Percentiles rank a stretch among this genome's conserved stretches.
phyloP scores from a whole-genome alignment of 2,797 vertebrate genomes.

The Meriones psammophilus region DNA sequence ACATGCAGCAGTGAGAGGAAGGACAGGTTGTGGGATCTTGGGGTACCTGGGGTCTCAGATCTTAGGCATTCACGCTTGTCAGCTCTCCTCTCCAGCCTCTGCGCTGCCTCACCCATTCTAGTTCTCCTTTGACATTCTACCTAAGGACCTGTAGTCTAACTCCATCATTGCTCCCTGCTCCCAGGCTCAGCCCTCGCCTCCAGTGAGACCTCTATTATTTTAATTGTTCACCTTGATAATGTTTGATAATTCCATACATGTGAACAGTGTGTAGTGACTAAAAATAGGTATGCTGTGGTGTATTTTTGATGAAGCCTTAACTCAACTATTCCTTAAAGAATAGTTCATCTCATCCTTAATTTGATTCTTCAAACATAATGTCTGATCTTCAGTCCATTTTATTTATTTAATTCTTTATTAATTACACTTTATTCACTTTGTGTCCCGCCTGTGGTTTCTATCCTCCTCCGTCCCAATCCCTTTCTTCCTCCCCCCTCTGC shows the following conservation, averaged over 20 bases:
- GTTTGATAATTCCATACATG: background rate
- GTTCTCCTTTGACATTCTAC: background rate
- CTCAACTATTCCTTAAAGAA: background rate
- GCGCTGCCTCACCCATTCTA: too few relatives aligned
- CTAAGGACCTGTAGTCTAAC: accelerated
- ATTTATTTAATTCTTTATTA: too few relatives aligned
- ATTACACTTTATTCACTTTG: too few relatives aligned
- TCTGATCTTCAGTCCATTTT: background rate
- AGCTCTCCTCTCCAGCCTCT: background rate
- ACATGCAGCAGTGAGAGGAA: background rate
- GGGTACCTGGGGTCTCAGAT: too few relatives aligned
- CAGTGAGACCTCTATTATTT: background rate
- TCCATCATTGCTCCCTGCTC: too few relatives aligned
- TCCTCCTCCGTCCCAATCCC: too few relatives aligned
- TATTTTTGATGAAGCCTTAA: background rate
- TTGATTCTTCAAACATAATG: background rate
- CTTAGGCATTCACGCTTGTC: too few relatives aligned
- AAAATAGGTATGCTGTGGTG: background rate
- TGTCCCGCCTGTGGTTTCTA: too few relatives aligned
- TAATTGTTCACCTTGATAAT: background rate
- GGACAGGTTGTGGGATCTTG: background rate
- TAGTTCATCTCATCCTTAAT: background rate
- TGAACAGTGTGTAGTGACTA: background rate
- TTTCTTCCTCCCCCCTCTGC: too few relatives aligned
- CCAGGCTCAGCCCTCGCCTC: too few relatives aligned